These are phyloP conservation scores for Hemiscyllium ocellatum DNA, from an alignment of 2,113 vertebrate species.

Conservation along the genomic window DNA sequence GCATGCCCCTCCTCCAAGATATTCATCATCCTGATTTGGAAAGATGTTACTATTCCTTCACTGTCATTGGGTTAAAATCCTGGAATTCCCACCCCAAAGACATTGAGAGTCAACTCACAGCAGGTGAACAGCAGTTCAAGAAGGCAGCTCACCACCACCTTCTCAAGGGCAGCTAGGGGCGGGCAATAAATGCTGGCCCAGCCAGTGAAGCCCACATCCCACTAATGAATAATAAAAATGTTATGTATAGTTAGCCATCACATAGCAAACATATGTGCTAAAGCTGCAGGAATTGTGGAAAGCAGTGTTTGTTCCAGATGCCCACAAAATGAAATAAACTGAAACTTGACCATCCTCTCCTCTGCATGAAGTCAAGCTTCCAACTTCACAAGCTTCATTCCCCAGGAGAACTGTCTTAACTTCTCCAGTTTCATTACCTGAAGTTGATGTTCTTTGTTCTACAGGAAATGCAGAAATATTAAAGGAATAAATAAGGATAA, in stretches of 20 bases:
- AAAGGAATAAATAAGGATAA: neutral
- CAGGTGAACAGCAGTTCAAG: too few relatives aligned
- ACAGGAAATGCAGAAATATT: neutral
- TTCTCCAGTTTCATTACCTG: slow-evolving; percentile 59
- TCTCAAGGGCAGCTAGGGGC: too few relatives aligned
- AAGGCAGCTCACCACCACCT: too few relatives aligned
- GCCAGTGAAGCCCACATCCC: too few relatives aligned
- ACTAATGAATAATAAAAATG: too few relatives aligned
- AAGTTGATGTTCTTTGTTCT: slow-evolving; percentile 56
- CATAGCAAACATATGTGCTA: neutral
- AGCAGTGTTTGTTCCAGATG: neutral
- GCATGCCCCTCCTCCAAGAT: too few relatives aligned
- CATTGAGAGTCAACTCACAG: too few relatives aligned
- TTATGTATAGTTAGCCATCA: neutral
- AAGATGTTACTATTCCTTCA: too few relatives aligned
- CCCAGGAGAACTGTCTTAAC: slow-evolving; percentile 52
- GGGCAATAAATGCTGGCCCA: too few relatives aligned
- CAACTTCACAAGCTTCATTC: slow-evolving; percentile 58
- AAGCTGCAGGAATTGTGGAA: neutral
- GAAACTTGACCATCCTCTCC: slow-evolving; percentile 48
- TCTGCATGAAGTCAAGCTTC: slow-evolving; percentile 55
- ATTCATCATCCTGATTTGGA: too few relatives aligned
- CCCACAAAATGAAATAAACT: neutral
- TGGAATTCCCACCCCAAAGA: too few relatives aligned
- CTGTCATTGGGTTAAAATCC: too few relatives aligned